These are phyloP conservation scores for Panzeria rudis DNA, from an alignment of 2,888 invertebrate species.

Conservation along the genomic window DNA sequence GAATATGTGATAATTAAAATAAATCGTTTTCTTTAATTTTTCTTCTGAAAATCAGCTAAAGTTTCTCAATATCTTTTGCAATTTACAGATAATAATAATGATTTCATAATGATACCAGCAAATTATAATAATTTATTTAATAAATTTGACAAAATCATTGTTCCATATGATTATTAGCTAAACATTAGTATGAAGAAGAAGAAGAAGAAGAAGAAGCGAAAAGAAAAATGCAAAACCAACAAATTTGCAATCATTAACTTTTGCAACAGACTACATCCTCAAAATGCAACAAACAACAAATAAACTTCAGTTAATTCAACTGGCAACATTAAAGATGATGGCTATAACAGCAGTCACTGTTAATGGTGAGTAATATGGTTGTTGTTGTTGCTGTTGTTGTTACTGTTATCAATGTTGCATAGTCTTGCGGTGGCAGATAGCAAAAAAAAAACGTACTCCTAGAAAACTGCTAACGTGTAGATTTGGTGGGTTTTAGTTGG, in stretches of 20 bases:
- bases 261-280: slow-evolving; percentile 21
- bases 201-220: background rate
- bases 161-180: background rate
- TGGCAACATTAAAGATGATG: slow-evolving; percentile 17
- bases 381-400: background rate
- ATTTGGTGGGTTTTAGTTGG: slow-evolving; percentile 36
- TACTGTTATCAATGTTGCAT: slow-evolving; percentile 22
- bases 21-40: too few relatives aligned
- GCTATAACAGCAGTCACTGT: background rate
- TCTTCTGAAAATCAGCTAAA: too few relatives aligned
- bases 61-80: background rate
- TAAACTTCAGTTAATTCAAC: background rate
- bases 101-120: background rate
- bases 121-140: background rate
- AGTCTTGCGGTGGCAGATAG: slow-evolving; percentile 35
- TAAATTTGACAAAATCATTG: background rate
- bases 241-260: slow-evolving; percentile 32
- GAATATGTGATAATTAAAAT: too few relatives aligned
- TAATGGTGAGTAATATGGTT: background rate
- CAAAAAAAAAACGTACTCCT: background rate
- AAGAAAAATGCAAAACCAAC: slow-evolving; percentile 9
- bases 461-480: slow-evolving; percentile 59
- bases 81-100: background rate
- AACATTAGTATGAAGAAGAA: background rate
- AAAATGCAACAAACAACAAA: slow-evolving; percentile 12